These are phyloP conservation scores for Sitta carolinensis DNA, from an alignment of 2,797 vertebrate genomes.

Conservation along the genomic window DNA sequence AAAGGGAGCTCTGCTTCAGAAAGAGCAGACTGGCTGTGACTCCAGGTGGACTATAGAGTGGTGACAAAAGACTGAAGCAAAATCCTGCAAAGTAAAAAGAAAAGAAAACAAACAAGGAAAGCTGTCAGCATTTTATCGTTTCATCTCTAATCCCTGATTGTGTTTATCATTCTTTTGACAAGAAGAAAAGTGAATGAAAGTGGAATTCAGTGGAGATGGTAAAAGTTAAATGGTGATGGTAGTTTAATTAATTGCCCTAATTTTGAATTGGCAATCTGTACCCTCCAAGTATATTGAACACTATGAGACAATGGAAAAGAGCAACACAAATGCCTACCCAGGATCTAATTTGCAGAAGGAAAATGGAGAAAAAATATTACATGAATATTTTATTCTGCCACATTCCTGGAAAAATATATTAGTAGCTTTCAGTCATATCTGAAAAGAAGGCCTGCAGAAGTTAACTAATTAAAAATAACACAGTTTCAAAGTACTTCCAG, in stretches of 20 bases:
- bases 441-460: background rate
- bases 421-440: background rate
- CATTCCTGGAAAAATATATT: background rate
- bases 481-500: background rate
- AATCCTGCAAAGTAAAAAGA: background rate
- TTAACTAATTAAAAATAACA: background rate
- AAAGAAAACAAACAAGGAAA: fast-evolving
- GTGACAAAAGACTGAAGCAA: background rate
- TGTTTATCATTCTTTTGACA: background rate
- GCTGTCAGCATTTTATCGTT: fast-evolving
- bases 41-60: background rate
- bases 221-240: background rate
- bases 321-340: fast-evolving
- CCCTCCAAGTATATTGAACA: background rate
- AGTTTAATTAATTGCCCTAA: background rate
- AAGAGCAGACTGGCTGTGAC: background rate
- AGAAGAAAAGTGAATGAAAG: background rate
- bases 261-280: background rate
- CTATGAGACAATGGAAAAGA: background rate
- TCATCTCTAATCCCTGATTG: background rate
- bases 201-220: background rate
- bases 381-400: background rate
- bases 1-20: background rate
- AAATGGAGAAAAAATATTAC: fast-evolving
- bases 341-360: background rate